A percentile compares a stretch with the other conserved stretches of the same genome.
phyloP scores from a whole-genome alignment of 2,888 invertebrate genomes.

The Spilarctia lutea region DNA sequence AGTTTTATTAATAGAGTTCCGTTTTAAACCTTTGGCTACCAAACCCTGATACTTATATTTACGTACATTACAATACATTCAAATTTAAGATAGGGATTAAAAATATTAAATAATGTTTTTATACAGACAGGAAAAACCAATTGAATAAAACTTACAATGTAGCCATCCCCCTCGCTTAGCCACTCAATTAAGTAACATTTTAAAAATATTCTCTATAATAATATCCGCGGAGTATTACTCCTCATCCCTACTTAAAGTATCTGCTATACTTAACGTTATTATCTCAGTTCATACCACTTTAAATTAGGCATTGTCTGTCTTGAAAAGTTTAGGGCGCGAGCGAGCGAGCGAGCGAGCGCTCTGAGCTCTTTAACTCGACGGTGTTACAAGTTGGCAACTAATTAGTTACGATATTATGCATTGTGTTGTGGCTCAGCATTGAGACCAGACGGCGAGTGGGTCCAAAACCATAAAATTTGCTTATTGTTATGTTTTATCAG shows the following conservation, averaged over 20 bases:
- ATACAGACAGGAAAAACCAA: not conserved
- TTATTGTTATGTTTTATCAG: not conserved
- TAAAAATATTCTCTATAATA: not conserved
- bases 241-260: slow-evolving; percentile 37
- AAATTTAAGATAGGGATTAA: no score
- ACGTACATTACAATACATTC: no score
- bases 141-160: not conserved
- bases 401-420: slow-evolving; percentile 55
- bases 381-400: slow-evolving; percentile 47
- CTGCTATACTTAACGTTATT: slow-evolving; percentile 55
- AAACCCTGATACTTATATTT: no score
- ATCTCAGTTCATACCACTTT: slow-evolving; percentile 57
- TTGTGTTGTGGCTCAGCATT: slow-evolving; percentile 37
- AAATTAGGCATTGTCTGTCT: slow-evolving; percentile 58
- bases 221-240: not conserved
- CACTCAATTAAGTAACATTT: not conserved
- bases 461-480: not conserved
- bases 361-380: slow-evolving; percentile 43
- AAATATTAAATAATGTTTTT: not conserved
- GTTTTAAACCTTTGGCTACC: no score
- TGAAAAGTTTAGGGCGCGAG: slow-evolving; percentile 43
- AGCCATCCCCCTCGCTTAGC: not conserved
- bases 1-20: no score
- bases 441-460: slow-evolving; percentile 9
- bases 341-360: slow-evolving; percentile 22